Evolutionary conservation across 1,140 invertebrate species (phyloP).

Genomic region (Tetranychus cinnabarinus): DNA sequence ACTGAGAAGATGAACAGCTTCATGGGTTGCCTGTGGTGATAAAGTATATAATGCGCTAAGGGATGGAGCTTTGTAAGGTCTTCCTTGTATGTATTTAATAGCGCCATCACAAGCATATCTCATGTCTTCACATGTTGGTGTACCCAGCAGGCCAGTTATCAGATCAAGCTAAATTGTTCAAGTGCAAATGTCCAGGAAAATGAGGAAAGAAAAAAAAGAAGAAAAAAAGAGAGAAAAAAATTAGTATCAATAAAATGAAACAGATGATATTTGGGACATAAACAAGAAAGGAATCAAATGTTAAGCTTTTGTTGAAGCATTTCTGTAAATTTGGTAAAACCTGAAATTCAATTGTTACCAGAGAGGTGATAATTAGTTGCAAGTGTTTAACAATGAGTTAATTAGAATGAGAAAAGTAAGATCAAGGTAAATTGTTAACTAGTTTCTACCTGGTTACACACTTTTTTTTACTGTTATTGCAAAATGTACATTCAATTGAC

Average conservation of each 20-base stretch:
- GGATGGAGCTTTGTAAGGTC: conserved; percentile 62
- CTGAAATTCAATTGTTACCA: no score
- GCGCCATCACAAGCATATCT: conserved; percentile 85
- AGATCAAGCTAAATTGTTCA: conserved; percentile 51
- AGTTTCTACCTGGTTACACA: no score
- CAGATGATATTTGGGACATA: neutral
- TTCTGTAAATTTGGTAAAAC: no score
- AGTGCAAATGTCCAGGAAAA: conserved; percentile 1
- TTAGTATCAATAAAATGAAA: no score
- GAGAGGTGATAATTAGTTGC: no score
- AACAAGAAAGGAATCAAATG: neutral
- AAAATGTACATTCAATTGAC: no score
- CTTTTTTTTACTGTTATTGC: no score
- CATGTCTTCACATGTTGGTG: conserved; percentile 80
- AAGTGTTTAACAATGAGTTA: no score
- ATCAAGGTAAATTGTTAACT: no score
- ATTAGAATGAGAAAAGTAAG: no score
- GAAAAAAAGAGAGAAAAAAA: neutral
- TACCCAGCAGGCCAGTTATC: conserved; percentile 87
- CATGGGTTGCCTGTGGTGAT: conserved; percentile 73
- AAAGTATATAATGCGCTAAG: conserved; percentile 73
- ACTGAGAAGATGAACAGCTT: conserved; percentile 88
- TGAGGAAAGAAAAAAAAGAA: neutral
- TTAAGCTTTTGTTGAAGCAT: no score
- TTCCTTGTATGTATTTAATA: conserved; percentile 65